A percentile compares a stretch with the other conserved stretches of the same genome.
phyloP scores from a whole-genome alignment of 2,888 invertebrate genomes.

The Temnothorax unifasciatus region DNA sequence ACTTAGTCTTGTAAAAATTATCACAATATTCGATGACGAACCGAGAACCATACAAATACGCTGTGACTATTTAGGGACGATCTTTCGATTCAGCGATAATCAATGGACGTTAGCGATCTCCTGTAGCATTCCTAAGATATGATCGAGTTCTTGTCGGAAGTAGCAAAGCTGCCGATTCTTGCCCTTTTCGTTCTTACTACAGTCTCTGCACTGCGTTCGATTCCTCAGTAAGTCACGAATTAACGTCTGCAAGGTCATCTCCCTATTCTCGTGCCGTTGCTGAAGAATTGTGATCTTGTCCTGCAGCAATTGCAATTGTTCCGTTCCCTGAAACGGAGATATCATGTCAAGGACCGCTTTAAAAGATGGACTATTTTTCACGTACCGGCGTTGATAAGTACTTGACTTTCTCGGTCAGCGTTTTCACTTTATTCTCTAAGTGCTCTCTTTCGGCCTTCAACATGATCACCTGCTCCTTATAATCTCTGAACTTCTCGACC shows the following conservation, averaged over 20 bases:
- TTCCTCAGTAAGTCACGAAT: conserved; percentile 83
- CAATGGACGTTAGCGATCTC: conserved; percentile 82
- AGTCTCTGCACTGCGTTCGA: conserved; percentile 83
- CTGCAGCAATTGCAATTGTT: conserved; percentile 83
- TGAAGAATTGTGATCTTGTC: conserved; percentile 84
- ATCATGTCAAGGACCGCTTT: not conserved
- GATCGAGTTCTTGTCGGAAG: conserved; percentile 84
- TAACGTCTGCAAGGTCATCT: conserved; percentile 83
- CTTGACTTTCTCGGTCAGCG: conserved; percentile 83
- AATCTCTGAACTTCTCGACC: conserved; percentile 89
- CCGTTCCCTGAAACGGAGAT: conserved; percentile 79
- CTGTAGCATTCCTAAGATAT: conserved; percentile 84
- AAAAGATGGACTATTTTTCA: conserved; percentile 21
- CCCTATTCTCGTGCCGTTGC: conserved; percentile 84
- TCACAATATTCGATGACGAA: conserved; percentile 68
- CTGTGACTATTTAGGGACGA: not conserved
- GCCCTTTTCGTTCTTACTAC: conserved; percentile 81
- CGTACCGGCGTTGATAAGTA: conserved; percentile 82
- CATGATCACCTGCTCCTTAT: conserved; percentile 88
- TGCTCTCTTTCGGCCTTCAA: conserved; percentile 88
- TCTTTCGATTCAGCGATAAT: conserved; percentile 45
- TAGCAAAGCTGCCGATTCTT: conserved; percentile 83
- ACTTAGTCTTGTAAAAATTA: conserved; percentile 57
- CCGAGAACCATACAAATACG: conserved; percentile 43
- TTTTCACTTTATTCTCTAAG: conserved; percentile 86